Base-by-base conservation (phyloP, 2,113 vertebrate genomes). In the Gavialis gangeticus region DNA sequence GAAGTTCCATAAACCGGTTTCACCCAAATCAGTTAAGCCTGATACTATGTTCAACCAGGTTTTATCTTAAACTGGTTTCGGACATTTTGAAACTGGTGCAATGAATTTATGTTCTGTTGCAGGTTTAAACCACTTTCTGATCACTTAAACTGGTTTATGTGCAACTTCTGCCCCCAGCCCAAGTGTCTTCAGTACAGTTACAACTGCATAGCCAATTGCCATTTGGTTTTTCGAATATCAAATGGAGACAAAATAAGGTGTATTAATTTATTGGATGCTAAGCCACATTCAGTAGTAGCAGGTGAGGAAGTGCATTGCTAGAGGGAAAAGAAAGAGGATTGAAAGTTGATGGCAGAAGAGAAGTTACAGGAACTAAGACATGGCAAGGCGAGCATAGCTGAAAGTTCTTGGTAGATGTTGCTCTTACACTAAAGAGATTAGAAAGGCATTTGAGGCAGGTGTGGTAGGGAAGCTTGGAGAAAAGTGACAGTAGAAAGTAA, bases 401-500 rank as follows among this genome's bases (percentile, higher is more conserved):
- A 91, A 89, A 83, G 56, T 59, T 91, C 16, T 91, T 91, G 73
- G 62, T 5, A 13, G 24, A 82, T 62, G n/a, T 78, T 80, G 11
- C 82, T 11, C 0, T 17, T 82, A 79, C 54, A 22, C 79, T 81
- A 15, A 11, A 79, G 63, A 84, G 59, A 16, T 77, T 91, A 27
- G 30, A 57, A 91, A 54, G 54, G 14, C 54, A 84, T 88, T 4
- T 62, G 13, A 81, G 30, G 58, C 28, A n/a, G 14, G 28, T 14
- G 28, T n/a, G 64, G 17, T 59, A 19, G 4, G 5, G 4, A 15
- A 19, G 9, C n/a, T 16, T 25, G 77, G 17, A 89, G 79, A 69
- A 2, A 64, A 71, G 3, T 71, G 22, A 17, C 12, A 78, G 7
- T 0, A 0, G 76, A 62, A 75, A 69, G 92, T 28, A 6, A 2